Conservation (phyloP, 2,797 vertebrate species). For the Pampus argenteus region DNA sequence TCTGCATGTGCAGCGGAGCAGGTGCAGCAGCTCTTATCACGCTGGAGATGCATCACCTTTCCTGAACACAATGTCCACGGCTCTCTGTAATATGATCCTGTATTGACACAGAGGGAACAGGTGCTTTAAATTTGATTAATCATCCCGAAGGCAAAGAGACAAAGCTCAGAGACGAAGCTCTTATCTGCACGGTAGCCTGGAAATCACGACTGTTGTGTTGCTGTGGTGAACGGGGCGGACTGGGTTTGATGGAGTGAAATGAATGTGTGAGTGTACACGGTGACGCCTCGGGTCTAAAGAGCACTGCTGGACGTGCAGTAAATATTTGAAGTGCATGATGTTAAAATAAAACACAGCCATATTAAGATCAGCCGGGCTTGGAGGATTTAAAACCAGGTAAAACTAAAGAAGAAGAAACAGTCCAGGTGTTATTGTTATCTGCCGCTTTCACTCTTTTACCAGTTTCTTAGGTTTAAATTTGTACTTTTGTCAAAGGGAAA, state of each 20-base stretch:
- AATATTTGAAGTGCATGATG: slow-evolving; percentile 41
- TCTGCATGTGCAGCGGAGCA: slow-evolving; percentile 55
- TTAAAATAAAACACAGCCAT: slow-evolving; percentile 39
- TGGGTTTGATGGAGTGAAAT: slow-evolving; percentile 54
- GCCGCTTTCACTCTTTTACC: slow-evolving; percentile 1
- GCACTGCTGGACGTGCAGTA: slow-evolving; percentile 18
- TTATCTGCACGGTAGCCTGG: slow-evolving; percentile 75
- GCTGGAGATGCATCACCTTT: slow-evolving; percentile 57
- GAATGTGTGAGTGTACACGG: slow-evolving; percentile 47
- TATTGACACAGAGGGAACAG: slow-evolving; percentile 78
- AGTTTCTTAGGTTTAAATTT: neutral
- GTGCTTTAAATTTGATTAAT: slow-evolving; percentile 81
- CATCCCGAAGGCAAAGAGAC: slow-evolving; percentile 50
- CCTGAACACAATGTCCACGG: slow-evolving; percentile 48
- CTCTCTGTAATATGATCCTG: slow-evolving; percentile 69
- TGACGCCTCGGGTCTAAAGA: slow-evolving; percentile 42
- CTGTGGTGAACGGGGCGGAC: slow-evolving; percentile 21
- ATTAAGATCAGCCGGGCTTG: neutral
- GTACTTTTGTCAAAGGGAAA: neutral
- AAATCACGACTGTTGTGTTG: slow-evolving; percentile 70
- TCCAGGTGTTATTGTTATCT: neutral
- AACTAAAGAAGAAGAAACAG: neutral
- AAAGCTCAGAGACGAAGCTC: slow-evolving; percentile 53
- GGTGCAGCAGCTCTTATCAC: slow-evolving; percentile 64
- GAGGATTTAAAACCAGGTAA: neutral